Evolutionary conservation across 2,888 invertebrate species (phyloP), one percentile per base, ranked within the genome.

Genomic region (Deilephila porcellus): DNA sequence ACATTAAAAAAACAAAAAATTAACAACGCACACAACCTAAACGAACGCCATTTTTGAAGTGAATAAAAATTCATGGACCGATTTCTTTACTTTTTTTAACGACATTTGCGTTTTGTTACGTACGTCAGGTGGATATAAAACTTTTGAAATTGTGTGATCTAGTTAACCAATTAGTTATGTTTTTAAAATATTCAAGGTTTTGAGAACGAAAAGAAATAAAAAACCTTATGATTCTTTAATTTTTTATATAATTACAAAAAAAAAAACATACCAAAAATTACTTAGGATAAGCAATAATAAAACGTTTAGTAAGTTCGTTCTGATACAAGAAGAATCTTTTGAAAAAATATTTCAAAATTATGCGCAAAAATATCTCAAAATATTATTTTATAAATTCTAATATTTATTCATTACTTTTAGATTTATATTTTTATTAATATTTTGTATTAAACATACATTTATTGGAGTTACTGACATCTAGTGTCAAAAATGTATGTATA

Each of bases 11-110:
- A 86, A 89, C 88, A 88, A 89, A 88, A 88, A 86, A 89, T 86
- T 86, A 91, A 89, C 88, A 88, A 89, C 74, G 77, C 87, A 86
- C 87, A 89, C 91, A 88, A 85, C 89, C 88, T 90, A 94, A 74
- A 85, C 85, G 85, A 86, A 88, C 91, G 93, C 94, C 94, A 94
- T 94, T 91, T 93, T 93, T 88, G 79, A 86, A 86, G 81, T 82
- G 82, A 87, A n/a, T 17, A 60, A 83, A 78, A 83, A 45, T 56
- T n/a, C 5, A 19, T n/a, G 45, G 5, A 25, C 52, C 20, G 75
- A 75, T 74, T 76, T 73, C 73, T 78, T 75, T 78, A 74, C 74
- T 78, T 73, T 71, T 72, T 62, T 72, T 62, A 74, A 72, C 72
- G 62, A 37, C 37, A 59, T 34, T 53, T 53, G 70, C 74, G 74